Percentiles rank a stretch among this genome's conserved stretches.
Evolutionary conservation across 2,888 invertebrate genomes (phyloP).

Genomic region (Muschampia plurimacula): DNA sequence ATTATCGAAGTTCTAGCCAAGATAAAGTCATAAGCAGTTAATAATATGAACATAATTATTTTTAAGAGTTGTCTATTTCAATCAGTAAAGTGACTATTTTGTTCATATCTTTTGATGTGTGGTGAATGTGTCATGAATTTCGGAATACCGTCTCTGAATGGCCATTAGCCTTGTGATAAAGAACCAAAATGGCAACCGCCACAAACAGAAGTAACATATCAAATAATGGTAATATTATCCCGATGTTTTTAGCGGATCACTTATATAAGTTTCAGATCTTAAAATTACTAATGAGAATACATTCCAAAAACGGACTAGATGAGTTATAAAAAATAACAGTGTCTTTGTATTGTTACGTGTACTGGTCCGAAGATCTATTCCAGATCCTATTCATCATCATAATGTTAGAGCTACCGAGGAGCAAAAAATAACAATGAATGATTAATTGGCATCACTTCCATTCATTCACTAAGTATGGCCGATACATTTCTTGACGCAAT

Average conservation of each 20-base stretch:
- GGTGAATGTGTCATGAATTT: not conserved
- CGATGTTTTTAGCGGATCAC: too few relatives aligned
- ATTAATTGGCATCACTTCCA: slow-evolving; percentile 28
- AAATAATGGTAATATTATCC: not conserved
- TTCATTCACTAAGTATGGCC: slow-evolving; percentile 13
- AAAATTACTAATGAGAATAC: not conserved
- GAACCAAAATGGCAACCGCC: not conserved
- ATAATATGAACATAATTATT: too few relatives aligned
- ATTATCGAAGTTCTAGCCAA: too few relatives aligned
- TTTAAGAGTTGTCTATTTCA: too few relatives aligned
- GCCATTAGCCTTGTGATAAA: not conserved
- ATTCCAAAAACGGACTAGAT: not conserved
- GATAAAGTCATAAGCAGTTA: too few relatives aligned
- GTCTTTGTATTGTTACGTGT: slow-evolving; percentile 5
- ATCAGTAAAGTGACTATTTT: too few relatives aligned
- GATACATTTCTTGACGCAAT: slow-evolving; percentile 33
- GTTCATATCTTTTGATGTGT: too few relatives aligned
- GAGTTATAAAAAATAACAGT: not conserved
- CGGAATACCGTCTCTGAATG: not conserved
- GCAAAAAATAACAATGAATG: slow-evolving; percentile 30
- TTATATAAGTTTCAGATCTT: not conserved
- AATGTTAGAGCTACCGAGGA: slow-evolving; percentile 20
- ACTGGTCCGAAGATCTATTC: slow-evolving; percentile 7
- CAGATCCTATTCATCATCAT: slow-evolving; percentile 19
- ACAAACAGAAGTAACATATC: not conserved